phyloP scores from a whole-genome alignment of 2,113 vertebrate species.

The Aspiorhynchus laticeps region DNA sequence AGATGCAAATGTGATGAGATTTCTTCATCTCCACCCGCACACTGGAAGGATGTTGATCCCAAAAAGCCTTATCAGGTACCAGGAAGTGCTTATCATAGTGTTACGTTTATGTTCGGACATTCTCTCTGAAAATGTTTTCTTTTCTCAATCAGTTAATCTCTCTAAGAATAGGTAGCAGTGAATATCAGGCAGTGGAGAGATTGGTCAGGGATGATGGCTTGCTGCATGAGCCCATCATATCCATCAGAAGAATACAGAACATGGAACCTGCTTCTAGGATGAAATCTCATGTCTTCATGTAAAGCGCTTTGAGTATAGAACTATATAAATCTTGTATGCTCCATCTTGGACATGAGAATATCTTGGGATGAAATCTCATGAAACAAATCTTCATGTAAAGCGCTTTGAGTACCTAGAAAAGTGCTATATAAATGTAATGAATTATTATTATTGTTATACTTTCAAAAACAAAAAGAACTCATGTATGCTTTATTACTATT shows the following conservation, averaged over 20 bases:
- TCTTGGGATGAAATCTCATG: background rate
- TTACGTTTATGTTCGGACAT: background rate
- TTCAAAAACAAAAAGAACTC: background rate
- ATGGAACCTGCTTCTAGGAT: no score
- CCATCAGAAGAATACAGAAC: constrained; percentile 87
- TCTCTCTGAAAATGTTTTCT: background rate
- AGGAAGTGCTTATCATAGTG: background rate
- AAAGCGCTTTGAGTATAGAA: no score
- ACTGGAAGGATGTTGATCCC: constrained; percentile 58
- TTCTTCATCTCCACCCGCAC: background rate
- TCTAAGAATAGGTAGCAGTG: constrained; percentile 76
- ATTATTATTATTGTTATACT: no score
- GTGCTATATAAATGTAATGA: no score
- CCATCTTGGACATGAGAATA: no score
- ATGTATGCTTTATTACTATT: no score
- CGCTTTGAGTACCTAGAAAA: no score
- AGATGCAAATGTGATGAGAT: constrained; percentile 54
- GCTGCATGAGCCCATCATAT: constrained; percentile 76
- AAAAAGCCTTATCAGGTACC: constrained; percentile 29
- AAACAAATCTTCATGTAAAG: no score
- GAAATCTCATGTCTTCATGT: no score
- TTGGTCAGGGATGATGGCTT: constrained; percentile 75
- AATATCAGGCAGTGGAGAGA: constrained; percentile 79
- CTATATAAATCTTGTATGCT: no score
- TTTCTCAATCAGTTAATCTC: constrained; percentile 63